Evolutionary conservation across 2,113 vertebrate species (phyloP).

Genomic region (Telmatochromis brichardi): DNA sequence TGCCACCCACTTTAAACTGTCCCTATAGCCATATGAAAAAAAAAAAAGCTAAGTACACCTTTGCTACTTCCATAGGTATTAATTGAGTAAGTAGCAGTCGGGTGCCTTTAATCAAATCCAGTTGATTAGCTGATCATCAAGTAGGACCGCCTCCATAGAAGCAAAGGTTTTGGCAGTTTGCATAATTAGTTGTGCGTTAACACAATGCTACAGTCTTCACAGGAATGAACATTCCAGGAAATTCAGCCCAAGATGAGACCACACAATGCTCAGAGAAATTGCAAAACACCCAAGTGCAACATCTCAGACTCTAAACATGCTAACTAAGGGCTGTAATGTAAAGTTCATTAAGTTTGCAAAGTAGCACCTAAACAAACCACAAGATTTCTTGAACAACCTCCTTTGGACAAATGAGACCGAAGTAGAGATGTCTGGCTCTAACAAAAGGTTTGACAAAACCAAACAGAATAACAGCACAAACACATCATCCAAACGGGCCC

Average conservation of each 20-base stretch:
- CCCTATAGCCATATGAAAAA: not conserved
- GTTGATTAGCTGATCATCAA: not conserved
- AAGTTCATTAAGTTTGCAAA: not conserved
- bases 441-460: not conserved
- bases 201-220: not conserved
- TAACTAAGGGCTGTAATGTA: not conserved
- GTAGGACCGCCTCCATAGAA: not conserved
- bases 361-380: not conserved
- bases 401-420: not conserved
- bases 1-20: not conserved
- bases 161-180: not conserved
- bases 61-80: not conserved
- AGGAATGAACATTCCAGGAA: not conserved
- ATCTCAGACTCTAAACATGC: not conserved
- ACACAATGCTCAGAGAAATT: not conserved
- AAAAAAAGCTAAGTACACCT: not conserved
- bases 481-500: not conserved
- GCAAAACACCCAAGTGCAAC: not conserved
- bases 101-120: not conserved
- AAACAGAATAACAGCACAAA: not conserved
- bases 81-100: not conserved
- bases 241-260: not conserved
- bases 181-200: not conserved
- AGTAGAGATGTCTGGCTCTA: not conserved
- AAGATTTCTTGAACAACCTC: not conserved